phyloP scores from a whole-genome alignment of 2,888 invertebrate genomes.

The Mythimna loreyi region DNA sequence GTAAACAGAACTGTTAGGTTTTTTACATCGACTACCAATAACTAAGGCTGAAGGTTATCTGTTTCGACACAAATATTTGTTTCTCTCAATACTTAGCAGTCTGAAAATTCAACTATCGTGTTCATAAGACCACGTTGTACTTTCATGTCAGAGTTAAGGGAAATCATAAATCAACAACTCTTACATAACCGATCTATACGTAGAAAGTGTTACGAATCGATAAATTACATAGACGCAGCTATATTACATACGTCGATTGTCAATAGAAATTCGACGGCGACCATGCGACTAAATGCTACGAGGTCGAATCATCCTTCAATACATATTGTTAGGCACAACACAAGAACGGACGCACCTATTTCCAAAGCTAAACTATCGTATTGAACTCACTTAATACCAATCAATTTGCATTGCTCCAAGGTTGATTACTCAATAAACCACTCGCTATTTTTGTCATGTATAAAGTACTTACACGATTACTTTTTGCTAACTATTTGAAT shows the following conservation, averaged over 20 bases:
- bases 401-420: conserved; percentile 74
- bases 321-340: conserved; percentile 54
- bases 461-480: conserved; percentile 37
- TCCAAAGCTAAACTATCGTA: conserved; percentile 57
- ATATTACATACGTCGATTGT: conserved; percentile 44
- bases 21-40: neutral
- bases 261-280: conserved; percentile 62
- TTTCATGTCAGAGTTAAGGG: conserved; percentile 24
- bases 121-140: conserved; percentile 12
- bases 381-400: conserved; percentile 63
- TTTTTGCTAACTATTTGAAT: conserved; percentile 37
- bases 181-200: conserved; percentile 47
- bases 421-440: conserved; percentile 65
- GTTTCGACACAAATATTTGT: neutral
- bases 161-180: conserved; percentile 44
- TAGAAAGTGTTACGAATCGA: conserved; percentile 60
- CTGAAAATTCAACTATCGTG: conserved; percentile 15
- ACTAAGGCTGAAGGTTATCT: conserved; percentile 20
- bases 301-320: conserved; percentile 64
- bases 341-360: conserved; percentile 54
- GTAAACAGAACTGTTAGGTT: neutral
- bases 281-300: conserved; percentile 54
- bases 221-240: conserved; percentile 43
- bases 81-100: neutral
- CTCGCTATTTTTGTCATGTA: conserved; percentile 51